Evolutionary conservation across 1,140 invertebrate species (phyloP).

Genomic region (Onthophagus taurus): DNA sequence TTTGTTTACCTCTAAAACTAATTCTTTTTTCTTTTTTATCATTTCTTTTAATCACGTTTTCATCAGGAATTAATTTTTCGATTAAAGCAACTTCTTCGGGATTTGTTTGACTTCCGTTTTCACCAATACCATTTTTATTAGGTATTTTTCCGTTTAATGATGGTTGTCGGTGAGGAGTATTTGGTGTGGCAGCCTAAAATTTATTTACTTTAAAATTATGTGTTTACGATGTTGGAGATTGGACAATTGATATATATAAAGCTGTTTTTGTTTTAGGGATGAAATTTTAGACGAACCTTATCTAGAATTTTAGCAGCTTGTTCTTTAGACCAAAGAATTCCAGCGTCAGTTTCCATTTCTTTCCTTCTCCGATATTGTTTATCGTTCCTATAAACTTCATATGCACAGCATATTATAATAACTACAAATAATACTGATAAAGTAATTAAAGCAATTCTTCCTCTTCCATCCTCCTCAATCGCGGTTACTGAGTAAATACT

Average conservation of each 20-base stretch:
- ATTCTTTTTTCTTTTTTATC: slow-evolving; percentile 13
- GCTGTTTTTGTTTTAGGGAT: neutral
- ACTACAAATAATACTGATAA: slow-evolving; percentile 57
- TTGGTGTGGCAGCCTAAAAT: slow-evolving; percentile 14
- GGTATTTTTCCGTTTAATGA: slow-evolving; percentile 23
- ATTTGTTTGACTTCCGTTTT: neutral
- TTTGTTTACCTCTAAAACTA: slow-evolving; percentile 12
- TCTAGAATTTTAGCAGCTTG: slow-evolving; percentile 49
- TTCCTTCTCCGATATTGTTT: slow-evolving; percentile 54
- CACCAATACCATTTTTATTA: slow-evolving; percentile 16
- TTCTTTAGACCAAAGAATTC: slow-evolving; percentile 55
- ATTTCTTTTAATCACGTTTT: neutral
- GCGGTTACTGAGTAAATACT: slow-evolving; percentile 59
- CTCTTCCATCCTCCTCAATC: slow-evolving; percentile 63
- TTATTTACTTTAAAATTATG: neutral
- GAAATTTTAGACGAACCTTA: slow-evolving; percentile 16
- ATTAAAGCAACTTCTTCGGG: neutral
- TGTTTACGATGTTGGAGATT: too few species aligned
- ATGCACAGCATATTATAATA: slow-evolving; percentile 52
- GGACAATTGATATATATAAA: too few species aligned
- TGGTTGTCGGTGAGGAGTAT: too few species aligned
- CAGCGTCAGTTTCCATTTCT: slow-evolving; percentile 58
- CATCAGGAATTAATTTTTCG: slow-evolving; percentile 4
- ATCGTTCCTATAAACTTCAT: slow-evolving; percentile 55
- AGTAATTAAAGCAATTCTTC: slow-evolving; percentile 62